Evolutionary conservation across 2,888 invertebrate genomes (phyloP), one percentile per base, ranked within the genome.

Genomic region (Acleris holmiana): DNA sequence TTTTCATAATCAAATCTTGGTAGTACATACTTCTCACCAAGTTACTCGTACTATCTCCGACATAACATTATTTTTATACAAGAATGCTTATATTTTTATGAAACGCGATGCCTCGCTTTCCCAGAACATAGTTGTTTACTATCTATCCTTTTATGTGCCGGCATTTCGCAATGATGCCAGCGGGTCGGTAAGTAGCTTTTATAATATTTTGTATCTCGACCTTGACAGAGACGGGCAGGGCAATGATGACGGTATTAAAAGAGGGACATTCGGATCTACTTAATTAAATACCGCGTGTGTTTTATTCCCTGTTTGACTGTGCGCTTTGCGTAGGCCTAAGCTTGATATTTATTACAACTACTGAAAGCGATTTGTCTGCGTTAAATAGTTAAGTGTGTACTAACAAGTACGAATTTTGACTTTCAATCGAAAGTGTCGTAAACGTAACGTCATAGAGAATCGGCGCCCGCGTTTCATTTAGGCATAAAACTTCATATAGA

Each of bases 51-150:
- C 44, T 44, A n/a, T 44, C 15, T 44, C 17, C 17, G 17, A 17
- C 7, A n/a, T n/a, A 44, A 44, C 15, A n/a, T 6, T 41, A n/a
- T 41, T n/a, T 13, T 44, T 17, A 17, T 44, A 44, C 7, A 44
- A 44, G 17, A 44, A 44, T 44, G n/a, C 44, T 35, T 44, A 44
- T 7, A 44, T 44, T 44, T 44, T 44, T 44, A 41, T 25, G 57
- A 18, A 58, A 64, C 40, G 0, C 15, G 58, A 58, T 2, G n/a
- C 63, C 19, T 23, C 40, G 40, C 19, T 53, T 56, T 62, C 54
- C 40, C n/a, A 41, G 63, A 58, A 63, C 40, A 15, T 47, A 23
- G 46, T 35, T 58, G 58, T 58, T 58, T 64, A 63, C 62, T 56
- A 47, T 53, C 47, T 25, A 41, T 17, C 58, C 29, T 58, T 64